phyloP scores from a whole-genome alignment of 2,888 invertebrate genomes.

The Apomyelois bistriatella region DNA sequence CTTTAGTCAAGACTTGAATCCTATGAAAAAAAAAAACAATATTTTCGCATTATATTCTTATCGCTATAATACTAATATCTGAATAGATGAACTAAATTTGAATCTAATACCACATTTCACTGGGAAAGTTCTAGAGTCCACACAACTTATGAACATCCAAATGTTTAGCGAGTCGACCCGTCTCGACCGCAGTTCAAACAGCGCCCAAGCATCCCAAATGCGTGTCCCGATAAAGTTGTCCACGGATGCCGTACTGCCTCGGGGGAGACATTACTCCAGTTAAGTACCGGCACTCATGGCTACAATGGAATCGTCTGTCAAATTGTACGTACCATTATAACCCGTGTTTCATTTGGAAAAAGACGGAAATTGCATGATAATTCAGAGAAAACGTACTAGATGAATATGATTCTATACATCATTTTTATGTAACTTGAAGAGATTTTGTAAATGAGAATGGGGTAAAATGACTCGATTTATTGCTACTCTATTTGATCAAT shows the following conservation, averaged over 20 bases:
- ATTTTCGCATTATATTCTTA: no score
- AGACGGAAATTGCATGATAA: constrained; percentile 16
- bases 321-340: constrained; percentile 22
- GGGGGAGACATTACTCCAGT: constrained; percentile 48
- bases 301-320: constrained; percentile 25
- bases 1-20: no score
- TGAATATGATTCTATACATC: neutral
- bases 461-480: neutral
- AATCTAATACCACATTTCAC: neutral
- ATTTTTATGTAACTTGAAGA: constrained; percentile 6
- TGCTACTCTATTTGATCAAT: neutral
- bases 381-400: neutral
- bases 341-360: constrained; percentile 16
- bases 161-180: constrained; percentile 21
- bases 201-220: constrained; percentile 34
- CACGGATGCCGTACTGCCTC: constrained; percentile 39
- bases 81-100: neutral
- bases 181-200: constrained; percentile 24
- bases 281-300: constrained; percentile 40
- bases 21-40: no score
- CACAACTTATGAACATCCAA: neutral
- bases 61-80: no score
- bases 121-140: no score
- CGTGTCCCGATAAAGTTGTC: constrained; percentile 46
- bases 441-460: neutral